These are phyloP conservation scores for Carassius gibelio DNA, from an alignment of 2,113 vertebrate species.

Conservation along the genomic window DNA sequence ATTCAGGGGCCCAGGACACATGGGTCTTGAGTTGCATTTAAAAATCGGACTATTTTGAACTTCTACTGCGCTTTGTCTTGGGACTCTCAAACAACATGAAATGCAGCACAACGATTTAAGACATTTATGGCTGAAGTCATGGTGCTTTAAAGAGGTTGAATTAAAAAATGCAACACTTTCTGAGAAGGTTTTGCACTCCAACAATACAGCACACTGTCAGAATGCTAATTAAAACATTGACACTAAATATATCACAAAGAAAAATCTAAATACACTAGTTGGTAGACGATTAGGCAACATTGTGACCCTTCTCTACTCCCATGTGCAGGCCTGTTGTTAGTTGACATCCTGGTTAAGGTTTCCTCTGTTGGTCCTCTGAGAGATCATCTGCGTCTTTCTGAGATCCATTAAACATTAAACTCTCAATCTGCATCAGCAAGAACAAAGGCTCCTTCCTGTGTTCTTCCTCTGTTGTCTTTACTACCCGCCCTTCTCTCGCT, in stretches of 20 bases:
- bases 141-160: background rate
- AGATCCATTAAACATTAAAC: constrained; percentile 54
- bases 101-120: background rate
- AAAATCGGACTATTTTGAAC: background rate
- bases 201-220: background rate
- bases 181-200: background rate
- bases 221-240: background rate
- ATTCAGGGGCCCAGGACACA: background rate
- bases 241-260: background rate
- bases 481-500: background rate
- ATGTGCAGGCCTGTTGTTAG: background rate
- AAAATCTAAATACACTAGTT: background rate
- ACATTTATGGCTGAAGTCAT: background rate
- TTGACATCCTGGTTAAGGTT: background rate
- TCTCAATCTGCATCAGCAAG: constrained; percentile 42
- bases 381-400: constrained; percentile 39
- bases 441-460: constrained; percentile 45
- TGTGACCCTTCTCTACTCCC: background rate
- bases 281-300: background rate
- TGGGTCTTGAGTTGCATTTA: background rate
- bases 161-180: background rate
- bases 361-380: constrained; percentile 16
- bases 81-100: background rate
- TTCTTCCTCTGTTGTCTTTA: constrained; percentile 28
- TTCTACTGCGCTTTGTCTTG: background rate